Conservation (phyloP, 2,888 invertebrate genomes). For the Thelaira solivaga region DNA sequence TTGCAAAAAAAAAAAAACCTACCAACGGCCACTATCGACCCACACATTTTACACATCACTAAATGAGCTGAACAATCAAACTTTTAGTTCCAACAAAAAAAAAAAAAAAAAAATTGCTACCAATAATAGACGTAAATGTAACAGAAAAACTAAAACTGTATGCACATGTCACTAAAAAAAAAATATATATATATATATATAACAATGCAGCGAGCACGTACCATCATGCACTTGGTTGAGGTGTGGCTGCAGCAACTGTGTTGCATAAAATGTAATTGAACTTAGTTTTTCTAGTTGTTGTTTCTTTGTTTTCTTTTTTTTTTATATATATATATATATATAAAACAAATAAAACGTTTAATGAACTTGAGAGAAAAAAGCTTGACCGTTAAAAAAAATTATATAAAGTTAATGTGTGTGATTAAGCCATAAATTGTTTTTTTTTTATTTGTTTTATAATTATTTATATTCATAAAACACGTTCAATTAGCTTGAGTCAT, state of each 20-base stretch:
- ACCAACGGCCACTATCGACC: not conserved
- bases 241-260: constrained; percentile 14
- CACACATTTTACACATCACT: constrained; percentile 21
- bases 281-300: constrained; percentile 12
- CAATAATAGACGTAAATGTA: too few relatives aligned
- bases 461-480: constrained; percentile 1
- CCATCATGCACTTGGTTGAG: not conserved
- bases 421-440: not conserved
- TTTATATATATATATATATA: not conserved
- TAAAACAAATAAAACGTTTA: constrained; percentile 25
- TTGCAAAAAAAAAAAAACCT: not conserved
- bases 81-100: not conserved
- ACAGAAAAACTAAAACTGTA: constrained; percentile 3
- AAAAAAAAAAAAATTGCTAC: not conserved
- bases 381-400: not conserved
- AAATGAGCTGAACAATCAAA: constrained; percentile 1
- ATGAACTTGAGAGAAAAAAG: constrained; percentile 29
- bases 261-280: constrained; percentile 20
- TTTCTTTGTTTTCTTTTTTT: too few relatives aligned
- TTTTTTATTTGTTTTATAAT: not conserved
- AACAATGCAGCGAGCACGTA: not conserved
- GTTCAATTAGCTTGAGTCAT: constrained; percentile 7
- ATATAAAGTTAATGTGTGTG: not conserved
- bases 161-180: constrained; percentile 6
- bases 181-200: not conserved